Percentiles rank a stretch among this genome's conserved stretches.
phyloP scores from a whole-genome alignment of 2,797 vertebrate species.

The Galago senegalensis region DNA sequence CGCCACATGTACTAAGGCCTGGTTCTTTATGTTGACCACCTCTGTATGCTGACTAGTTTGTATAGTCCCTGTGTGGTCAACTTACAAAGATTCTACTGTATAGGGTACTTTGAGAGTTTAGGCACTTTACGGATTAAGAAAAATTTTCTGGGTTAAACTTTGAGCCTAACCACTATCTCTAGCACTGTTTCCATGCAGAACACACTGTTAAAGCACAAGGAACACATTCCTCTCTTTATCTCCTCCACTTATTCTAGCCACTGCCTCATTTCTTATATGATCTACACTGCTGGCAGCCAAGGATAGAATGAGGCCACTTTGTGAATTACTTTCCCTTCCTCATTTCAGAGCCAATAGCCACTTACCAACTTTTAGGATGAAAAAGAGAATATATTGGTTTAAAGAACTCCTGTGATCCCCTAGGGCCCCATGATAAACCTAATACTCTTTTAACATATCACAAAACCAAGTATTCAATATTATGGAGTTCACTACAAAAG shows the following conservation, averaged over 20 bases:
- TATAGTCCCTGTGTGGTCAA: too few species aligned
- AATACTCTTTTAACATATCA: slow-evolving; percentile 11
- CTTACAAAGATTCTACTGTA: not conserved
- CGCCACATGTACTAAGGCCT: too few species aligned
- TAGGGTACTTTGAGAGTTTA: not conserved
- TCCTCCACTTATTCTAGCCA: not conserved
- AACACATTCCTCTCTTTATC: not conserved
- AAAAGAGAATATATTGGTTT: slow-evolving; percentile 43
- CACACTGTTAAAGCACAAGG: not conserved
- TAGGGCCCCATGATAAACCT: not conserved
- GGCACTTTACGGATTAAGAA: not conserved
- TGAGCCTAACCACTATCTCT: not conserved
- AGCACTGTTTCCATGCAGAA: not conserved
- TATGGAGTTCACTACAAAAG: too few species aligned
- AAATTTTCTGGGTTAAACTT: not conserved
- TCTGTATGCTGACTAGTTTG: too few species aligned
- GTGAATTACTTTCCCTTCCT: not conserved
- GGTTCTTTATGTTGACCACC: too few species aligned
- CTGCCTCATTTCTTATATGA: not conserved
- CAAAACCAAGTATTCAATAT: not conserved
- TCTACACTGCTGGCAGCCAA: not conserved
- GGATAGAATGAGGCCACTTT: not conserved
- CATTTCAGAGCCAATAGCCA: not conserved
- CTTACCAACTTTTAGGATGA: not conserved
- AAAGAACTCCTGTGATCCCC: not conserved